A percentile compares a stretch with the other conserved stretches of the same genome.
phyloP scores from a whole-genome alignment of 2,888 invertebrate species.

The Flexamia atlantica region DNA sequence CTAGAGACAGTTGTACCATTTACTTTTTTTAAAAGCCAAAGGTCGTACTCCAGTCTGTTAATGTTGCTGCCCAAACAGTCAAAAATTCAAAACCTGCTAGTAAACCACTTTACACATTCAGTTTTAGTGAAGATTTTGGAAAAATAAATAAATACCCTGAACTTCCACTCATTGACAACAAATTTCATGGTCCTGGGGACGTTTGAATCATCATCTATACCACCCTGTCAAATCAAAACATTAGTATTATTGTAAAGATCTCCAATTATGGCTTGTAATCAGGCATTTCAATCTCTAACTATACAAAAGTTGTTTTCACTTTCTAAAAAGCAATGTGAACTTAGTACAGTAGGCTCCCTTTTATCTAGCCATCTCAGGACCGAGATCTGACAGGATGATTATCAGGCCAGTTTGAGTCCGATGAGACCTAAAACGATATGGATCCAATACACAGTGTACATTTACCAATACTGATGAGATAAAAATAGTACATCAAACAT shows the following conservation, averaged over 20 bases:
- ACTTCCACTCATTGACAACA: constrained; percentile 81
- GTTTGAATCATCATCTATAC: constrained; percentile 47
- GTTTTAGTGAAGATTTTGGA: constrained; percentile 24
- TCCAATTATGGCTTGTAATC: not conserved
- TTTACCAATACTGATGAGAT: too few relatives aligned
- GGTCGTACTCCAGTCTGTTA: not conserved
- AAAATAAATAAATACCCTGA: constrained; percentile 77
- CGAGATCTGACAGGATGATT: too few relatives aligned
- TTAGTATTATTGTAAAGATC: not conserved
- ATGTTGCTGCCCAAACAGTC: not conserved
- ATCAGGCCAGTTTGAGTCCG: too few relatives aligned
- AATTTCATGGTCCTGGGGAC: constrained; percentile 43
- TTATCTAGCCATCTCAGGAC: too few relatives aligned
- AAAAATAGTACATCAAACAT: too few relatives aligned
- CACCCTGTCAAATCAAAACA: constrained; percentile 47
- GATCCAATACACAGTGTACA: too few relatives aligned
- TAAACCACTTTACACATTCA: constrained; percentile 26
- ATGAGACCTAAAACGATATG: too few relatives aligned
- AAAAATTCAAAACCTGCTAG: not conserved
- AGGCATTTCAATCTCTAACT: not conserved
- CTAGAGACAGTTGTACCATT: too few relatives aligned
- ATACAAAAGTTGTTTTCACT: too few relatives aligned
- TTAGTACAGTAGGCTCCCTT: too few relatives aligned
- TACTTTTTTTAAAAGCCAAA: too few relatives aligned
- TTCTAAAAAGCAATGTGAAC: too few relatives aligned